A percentile compares a stretch with the other conserved stretches of the same genome.
Evolutionary conservation across 2,888 invertebrate species (phyloP).

Genomic region (Cremastobaeus sp.): DNA sequence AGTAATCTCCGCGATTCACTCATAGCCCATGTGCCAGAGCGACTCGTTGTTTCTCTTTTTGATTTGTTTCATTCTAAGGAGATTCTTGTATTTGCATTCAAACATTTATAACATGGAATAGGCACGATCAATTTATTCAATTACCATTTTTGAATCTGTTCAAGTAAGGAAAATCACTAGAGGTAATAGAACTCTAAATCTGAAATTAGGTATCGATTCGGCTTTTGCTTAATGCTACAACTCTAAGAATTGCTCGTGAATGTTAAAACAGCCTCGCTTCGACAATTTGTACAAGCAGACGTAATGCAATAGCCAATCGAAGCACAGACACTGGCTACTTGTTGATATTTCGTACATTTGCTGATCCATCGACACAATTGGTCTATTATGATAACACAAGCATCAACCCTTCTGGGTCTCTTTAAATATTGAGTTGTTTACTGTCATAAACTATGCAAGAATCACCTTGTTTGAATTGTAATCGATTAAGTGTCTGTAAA

Average conservation of each 20-base stretch:
- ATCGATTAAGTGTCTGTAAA: slow-evolving; percentile 17
- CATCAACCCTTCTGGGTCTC: too few relatives aligned
- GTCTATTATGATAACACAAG: not conserved
- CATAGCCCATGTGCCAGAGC: slow-evolving; percentile 25
- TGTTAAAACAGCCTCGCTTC: not conserved
- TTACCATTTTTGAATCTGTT: not conserved
- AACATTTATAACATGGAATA: not conserved
- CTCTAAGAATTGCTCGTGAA: slow-evolving; percentile 12
- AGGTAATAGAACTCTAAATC: slow-evolving; percentile 5
- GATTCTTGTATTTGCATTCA: slow-evolving; percentile 13
- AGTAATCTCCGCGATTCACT: slow-evolving; percentile 6
- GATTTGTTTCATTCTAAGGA: slow-evolving; percentile 3
- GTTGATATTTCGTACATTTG: slow-evolving; percentile 1
- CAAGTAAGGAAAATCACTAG: not conserved
- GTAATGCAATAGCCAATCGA: not conserved
- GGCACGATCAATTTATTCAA: not conserved
- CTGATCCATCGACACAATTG: not conserved
- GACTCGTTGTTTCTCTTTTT: slow-evolving; percentile 1
- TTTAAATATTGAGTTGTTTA: slow-evolving; percentile 3
- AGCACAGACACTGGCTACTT: not conserved
- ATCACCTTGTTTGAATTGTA: slow-evolving; percentile 17
- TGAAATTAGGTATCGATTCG: slow-evolving; percentile 22
- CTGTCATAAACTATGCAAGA: slow-evolving; percentile 33
- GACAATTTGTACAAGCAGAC: slow-evolving; percentile 1
- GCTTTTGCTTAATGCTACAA: slow-evolving; percentile 7